phyloP scores from a whole-genome alignment of 2,888 invertebrate species.

The Spilarctia lutea region DNA sequence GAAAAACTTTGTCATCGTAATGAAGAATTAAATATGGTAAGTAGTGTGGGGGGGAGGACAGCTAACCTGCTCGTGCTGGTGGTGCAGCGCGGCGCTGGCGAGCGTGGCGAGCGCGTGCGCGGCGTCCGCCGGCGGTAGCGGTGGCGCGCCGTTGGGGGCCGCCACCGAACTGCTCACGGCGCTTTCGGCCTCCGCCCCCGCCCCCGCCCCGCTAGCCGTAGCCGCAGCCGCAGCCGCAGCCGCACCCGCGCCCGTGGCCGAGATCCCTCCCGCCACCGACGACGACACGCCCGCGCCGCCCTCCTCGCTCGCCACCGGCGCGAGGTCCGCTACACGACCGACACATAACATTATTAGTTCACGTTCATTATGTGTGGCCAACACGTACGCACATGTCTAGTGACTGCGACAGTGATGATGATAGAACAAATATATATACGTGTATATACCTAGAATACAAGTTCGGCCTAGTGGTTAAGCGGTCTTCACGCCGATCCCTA shows the following conservation, averaged over 20 bases:
- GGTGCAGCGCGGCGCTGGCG: slow-evolving; percentile 89
- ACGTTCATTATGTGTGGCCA: background rate
- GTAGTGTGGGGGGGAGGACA: background rate
- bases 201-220: slow-evolving; percentile 38
- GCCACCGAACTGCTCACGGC: slow-evolving; percentile 71
- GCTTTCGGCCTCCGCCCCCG: slow-evolving; percentile 60
- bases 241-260: slow-evolving; percentile 35
- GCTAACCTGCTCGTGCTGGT: slow-evolving; percentile 74
- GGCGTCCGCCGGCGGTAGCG: slow-evolving; percentile 83
- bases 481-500: too few relatives aligned
- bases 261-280: slow-evolving; percentile 59
- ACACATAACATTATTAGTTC: background rate
- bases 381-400: too few relatives aligned
- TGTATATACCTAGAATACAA: too few relatives aligned
- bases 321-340: slow-evolving; percentile 6
- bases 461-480: too few relatives aligned
- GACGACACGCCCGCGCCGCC: slow-evolving; percentile 73
- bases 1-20: too few relatives aligned
- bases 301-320: slow-evolving; percentile 61
- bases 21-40: background rate
- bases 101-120: slow-evolving; percentile 90
- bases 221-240: slow-evolving; percentile 52
- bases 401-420: too few relatives aligned
- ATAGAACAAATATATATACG: too few relatives aligned
- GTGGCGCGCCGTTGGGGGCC: slow-evolving; percentile 68